Evolutionary conservation across 2,113 vertebrate species (phyloP), one percentile per base, ranked within the genome.

Genomic region (Dromas ardeola): DNA sequence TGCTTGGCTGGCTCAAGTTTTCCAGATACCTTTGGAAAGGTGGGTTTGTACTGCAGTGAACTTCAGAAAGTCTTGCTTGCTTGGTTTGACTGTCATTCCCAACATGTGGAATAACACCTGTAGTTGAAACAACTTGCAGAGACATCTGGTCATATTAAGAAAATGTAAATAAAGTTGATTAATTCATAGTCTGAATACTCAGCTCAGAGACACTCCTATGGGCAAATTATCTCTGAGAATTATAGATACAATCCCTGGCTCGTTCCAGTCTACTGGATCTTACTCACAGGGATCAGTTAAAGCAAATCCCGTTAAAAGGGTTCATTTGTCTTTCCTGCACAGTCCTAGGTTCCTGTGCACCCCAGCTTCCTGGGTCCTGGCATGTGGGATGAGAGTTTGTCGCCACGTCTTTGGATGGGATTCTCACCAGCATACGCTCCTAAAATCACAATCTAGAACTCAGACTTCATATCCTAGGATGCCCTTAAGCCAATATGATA

Each of bases 271-370:
- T 78, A 34, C 52, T 86, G 34, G 14, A 49, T 94, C 38, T 81
- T 88, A 67, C 32, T 88, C 42, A 55, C 12, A 79, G 40, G 27
- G 63, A 55, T 74, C 29, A 67, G 38, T 63, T 81, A 87, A 89
- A 86, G 43, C 2, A 72, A 87, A 95, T 78, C 43, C 79, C 9
- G 1, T 78, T 49, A 72, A 25, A 59, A 88, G 30, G 19, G 23
- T 17, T 91, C 30, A 38, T 95, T 86, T 84, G 40, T 43, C 52
- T 58, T 53, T 81, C 53, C 61, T 58, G 15, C 17, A 23, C 18
- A 30, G 47, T 23, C 18, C 20, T 40, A 42, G 3, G 8, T 43
- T 67, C 14, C 43, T 0, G 0, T 50, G 50, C 2, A 1, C 11
- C 78, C 59, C 59, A 36, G 7, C 7, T 65, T 88, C 15, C 43